These are phyloP conservation scores for Selene dorsalis DNA, from an alignment of 2,797 vertebrate genomes.

Conservation along the genomic window DNA sequence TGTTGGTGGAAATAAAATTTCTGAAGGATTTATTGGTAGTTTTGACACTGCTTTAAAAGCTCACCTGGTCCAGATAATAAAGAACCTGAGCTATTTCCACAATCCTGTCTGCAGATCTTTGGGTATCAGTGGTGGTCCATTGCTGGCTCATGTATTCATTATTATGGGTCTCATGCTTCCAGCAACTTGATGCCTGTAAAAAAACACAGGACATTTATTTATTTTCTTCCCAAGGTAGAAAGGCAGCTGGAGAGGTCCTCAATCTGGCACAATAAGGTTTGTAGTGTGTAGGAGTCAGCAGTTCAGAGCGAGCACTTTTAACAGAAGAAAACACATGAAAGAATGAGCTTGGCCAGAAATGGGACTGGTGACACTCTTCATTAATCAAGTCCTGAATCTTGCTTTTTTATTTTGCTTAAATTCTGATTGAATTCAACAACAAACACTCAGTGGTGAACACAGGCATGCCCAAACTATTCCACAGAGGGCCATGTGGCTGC, in stretches of 20 bases:
- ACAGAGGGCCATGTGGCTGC: no score
- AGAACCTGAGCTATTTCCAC: conserved; percentile 90
- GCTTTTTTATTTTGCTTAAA: background rate
- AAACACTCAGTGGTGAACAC: background rate
- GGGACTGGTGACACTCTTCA: background rate
- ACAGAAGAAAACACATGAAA: background rate
- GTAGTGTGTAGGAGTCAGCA: background rate
- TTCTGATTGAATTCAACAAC: conserved; percentile 8
- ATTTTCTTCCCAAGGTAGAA: background rate
- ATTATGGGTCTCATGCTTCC: conserved; percentile 84
- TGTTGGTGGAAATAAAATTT: no score
- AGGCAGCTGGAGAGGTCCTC: background rate
- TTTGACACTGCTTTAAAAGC: conserved; percentile 12
- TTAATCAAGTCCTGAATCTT: conserved; percentile 16
- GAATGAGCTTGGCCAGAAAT: background rate
- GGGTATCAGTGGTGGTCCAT: conserved; percentile 78
- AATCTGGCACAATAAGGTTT: background rate
- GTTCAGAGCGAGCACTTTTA: background rate
- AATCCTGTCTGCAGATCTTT: conserved; percentile 86
- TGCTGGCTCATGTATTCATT: conserved; percentile 82
- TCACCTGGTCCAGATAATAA: conserved; percentile 94
- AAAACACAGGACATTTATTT: background rate
- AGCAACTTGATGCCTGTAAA: conserved; percentile 82
- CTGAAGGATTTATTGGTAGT: background rate
- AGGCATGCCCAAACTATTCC: no score